A percentile compares a stretch with the other conserved stretches of the same genome.
Conservation (phyloP, 1,140 invertebrate genomes). For the Triops longicaudatus region DNA sequence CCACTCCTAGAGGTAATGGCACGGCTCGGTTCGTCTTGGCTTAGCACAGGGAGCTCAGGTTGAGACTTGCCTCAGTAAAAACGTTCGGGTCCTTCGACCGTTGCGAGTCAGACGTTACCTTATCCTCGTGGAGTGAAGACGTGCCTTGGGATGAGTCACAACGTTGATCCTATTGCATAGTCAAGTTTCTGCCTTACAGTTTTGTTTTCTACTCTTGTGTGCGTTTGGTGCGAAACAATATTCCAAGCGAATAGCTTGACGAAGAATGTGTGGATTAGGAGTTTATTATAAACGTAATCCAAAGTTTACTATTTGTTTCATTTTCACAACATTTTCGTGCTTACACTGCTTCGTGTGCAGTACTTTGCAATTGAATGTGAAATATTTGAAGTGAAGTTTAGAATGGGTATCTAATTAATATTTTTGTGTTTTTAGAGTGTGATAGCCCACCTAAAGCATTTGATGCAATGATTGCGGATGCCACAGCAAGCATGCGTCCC, state of each 20-base stretch:
- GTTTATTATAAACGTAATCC: not conserved
- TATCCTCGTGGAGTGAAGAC: not conserved
- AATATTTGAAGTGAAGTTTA: no score
- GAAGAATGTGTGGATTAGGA: slow-evolving; percentile 8
- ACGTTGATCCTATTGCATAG: slow-evolving; percentile 10
- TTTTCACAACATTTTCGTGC: no score
- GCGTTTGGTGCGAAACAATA: not conserved
- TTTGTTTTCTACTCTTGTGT: not conserved
- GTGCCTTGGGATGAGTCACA: slow-evolving; percentile 2
- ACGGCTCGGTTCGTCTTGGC: not conserved
- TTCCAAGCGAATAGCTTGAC: not conserved
- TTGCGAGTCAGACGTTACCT: not conserved
- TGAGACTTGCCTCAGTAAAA: not conserved
- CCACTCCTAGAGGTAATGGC: not conserved
- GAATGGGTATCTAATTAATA: no score
- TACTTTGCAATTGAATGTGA: no score
- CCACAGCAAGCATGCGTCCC: not conserved
- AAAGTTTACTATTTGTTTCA: not conserved
- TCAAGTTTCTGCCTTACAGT: not conserved
- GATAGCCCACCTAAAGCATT: not conserved
- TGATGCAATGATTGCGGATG: not conserved
- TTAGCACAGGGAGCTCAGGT: not conserved
- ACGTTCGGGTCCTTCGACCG: not conserved
- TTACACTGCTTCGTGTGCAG: no score
- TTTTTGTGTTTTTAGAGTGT: not conserved